A percentile compares a stretch with the other conserved stretches of the same genome.
These are phyloP conservation scores for Megatriorchis doriae DNA, from an alignment of 2,113 vertebrate species.

Conservation along the genomic window DNA sequence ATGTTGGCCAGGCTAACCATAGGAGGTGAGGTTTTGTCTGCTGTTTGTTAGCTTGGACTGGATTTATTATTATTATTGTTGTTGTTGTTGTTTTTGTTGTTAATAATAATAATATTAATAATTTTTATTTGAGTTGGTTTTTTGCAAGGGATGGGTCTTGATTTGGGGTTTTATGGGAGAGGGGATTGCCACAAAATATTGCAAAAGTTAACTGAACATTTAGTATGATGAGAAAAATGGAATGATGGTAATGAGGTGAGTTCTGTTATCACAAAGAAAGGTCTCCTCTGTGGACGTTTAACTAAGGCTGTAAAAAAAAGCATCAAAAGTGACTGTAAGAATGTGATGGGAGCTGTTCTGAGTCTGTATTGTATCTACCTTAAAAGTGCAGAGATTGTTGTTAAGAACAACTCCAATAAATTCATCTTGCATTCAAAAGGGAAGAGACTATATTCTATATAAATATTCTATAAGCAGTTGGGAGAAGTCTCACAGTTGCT, in stretches of 20 bases:
- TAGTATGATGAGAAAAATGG: background rate
- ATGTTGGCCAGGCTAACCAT: conserved; percentile 70
- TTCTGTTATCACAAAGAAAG: conserved; percentile 16
- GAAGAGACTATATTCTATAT: background rate
- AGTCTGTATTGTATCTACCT: background rate
- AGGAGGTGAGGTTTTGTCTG: conserved; percentile 45
- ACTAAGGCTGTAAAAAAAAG: background rate
- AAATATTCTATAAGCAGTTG: background rate
- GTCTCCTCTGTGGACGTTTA: background rate
- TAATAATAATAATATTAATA: too few relatives aligned
- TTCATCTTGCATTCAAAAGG: background rate
- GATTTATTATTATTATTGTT: background rate
- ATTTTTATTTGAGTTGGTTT: background rate
- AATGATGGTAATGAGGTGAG: background rate
- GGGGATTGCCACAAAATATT: background rate
- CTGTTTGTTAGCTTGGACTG: background rate
- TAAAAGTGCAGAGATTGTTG: background rate
- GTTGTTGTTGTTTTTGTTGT: too few relatives aligned
- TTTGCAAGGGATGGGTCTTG: background rate
- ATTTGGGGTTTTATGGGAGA: background rate
- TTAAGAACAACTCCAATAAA: background rate
- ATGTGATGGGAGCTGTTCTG: background rate
- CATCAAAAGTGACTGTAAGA: background rate
- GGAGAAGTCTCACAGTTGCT: background rate
- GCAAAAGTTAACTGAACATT: background rate